Conservation (phyloP, 2,113 vertebrate species). For the Leptobrachium leishanense region DNA sequence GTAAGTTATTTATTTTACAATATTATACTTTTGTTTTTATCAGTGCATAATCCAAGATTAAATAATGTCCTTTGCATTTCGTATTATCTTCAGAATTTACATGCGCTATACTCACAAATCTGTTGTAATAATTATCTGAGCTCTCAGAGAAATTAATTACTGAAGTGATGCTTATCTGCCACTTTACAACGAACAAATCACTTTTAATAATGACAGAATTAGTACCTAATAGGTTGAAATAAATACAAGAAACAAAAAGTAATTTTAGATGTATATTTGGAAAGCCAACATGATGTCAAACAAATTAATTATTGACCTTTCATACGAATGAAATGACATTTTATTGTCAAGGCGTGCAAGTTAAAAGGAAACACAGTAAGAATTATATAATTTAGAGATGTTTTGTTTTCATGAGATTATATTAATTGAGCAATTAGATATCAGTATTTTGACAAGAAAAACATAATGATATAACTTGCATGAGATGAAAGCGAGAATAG, state of each 20-base stretch:
- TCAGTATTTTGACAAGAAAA: neutral
- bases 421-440: neutral
- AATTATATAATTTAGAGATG: conserved; percentile 1
- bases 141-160: conserved; percentile 23
- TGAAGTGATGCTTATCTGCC: conserved; percentile 12
- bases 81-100: neutral
- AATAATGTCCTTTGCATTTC: neutral
- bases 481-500: neutral
- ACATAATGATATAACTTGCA: too few relatives aligned
- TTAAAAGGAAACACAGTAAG: conserved; percentile 20
- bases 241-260: conserved; percentile 17
- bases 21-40: conserved; percentile 3
- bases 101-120: neutral
- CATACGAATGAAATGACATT: conserved; percentile 4
- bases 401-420: conserved; percentile 16
- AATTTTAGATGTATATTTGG: neutral
- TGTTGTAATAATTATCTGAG: neutral
- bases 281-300: conserved; percentile 30
- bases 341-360: conserved; percentile 26
- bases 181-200: conserved; percentile 15
- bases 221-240: conserved; percentile 23
- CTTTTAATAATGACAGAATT: conserved; percentile 30
- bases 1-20: neutral
- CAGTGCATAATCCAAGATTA: neutral
- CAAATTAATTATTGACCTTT: conserved; percentile 43